Conservation (phyloP, 2,888 invertebrate genomes). For the Conomelus anceps region DNA sequence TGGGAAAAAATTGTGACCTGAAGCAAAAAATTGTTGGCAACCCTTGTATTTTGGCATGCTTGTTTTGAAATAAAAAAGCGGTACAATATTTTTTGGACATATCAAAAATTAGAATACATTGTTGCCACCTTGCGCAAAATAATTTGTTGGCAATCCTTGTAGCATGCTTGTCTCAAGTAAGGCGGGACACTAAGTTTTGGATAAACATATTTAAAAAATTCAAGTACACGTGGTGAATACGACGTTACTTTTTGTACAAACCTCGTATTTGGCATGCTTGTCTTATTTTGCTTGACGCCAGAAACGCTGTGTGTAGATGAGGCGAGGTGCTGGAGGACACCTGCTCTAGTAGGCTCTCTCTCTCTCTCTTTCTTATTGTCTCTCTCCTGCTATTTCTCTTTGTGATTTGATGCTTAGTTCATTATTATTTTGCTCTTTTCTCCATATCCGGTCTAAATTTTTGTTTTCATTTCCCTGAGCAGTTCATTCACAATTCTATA, state of each 20-base stretch:
- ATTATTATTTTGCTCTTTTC: neutral
- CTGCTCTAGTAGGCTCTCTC: neutral
- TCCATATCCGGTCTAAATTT: neutral
- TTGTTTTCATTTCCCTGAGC: neutral
- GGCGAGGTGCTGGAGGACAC: slow-evolving; percentile 3
- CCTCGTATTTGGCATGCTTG: neutral
- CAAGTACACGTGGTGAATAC: neutral
- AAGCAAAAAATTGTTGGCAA: too few species aligned
- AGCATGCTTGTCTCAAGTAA: neutral
- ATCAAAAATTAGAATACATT: too few species aligned
- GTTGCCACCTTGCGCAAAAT: too few species aligned
- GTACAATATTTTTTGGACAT: too few species aligned
- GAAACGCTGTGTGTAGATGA: slow-evolving; percentile 1
- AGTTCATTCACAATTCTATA: neutral
- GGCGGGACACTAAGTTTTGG: neutral
- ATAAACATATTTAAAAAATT: too few species aligned
- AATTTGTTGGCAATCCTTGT: too few species aligned
- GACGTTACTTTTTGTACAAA: neutral
- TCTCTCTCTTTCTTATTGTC: neutral
- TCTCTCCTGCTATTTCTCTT: neutral
- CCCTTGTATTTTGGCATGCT: too few species aligned
- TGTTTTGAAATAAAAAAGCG: too few species aligned
- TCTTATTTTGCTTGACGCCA: neutral
- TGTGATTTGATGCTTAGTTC: neutral
- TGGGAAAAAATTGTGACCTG: too few species aligned